These are phyloP conservation scores for Tanypteryx hageni DNA, from an alignment of 2,888 invertebrate species.

Conservation along the genomic window DNA sequence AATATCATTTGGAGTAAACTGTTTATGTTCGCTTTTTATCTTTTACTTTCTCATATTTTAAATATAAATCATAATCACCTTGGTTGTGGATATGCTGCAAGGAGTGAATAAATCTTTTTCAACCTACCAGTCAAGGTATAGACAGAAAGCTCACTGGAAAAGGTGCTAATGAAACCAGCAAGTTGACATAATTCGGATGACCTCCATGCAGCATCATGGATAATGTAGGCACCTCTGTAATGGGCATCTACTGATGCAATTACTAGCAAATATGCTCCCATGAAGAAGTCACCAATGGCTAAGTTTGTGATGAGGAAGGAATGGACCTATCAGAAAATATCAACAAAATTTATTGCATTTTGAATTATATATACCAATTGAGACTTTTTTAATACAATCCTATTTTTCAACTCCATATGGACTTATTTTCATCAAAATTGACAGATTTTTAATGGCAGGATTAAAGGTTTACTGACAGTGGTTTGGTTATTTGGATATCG, in stretches of 20 bases:
- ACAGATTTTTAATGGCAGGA: too few species aligned
- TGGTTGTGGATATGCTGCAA: too few species aligned
- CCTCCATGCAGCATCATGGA: slow-evolving; percentile 72
- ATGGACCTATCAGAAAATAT: slow-evolving; percentile 73
- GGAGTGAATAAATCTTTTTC: background rate
- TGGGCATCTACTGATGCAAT: slow-evolving; percentile 73
- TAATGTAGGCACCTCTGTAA: slow-evolving; percentile 75
- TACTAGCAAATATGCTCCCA: slow-evolving; percentile 74
- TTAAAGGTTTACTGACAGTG: too few species aligned
- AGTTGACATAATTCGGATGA: slow-evolving; percentile 72
- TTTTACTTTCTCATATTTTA: too few species aligned
- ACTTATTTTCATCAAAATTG: too few species aligned
- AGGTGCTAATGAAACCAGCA: slow-evolving; percentile 74
- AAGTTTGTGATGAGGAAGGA: slow-evolving; percentile 74
- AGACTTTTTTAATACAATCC: too few species aligned
- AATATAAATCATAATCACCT: background rate
- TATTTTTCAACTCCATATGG: too few species aligned
- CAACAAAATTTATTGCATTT: too few species aligned
- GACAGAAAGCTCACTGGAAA: slow-evolving; percentile 74
- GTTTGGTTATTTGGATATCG: too few species aligned
- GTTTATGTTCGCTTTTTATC: too few species aligned
- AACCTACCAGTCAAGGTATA: slow-evolving; percentile 73
- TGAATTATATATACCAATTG: too few species aligned
- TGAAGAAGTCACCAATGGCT: slow-evolving; percentile 73
- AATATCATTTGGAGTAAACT: too few species aligned